Base-by-base conservation (phyloP, 2,113 vertebrate genomes). In the Artemisiospiza belli region DNA sequence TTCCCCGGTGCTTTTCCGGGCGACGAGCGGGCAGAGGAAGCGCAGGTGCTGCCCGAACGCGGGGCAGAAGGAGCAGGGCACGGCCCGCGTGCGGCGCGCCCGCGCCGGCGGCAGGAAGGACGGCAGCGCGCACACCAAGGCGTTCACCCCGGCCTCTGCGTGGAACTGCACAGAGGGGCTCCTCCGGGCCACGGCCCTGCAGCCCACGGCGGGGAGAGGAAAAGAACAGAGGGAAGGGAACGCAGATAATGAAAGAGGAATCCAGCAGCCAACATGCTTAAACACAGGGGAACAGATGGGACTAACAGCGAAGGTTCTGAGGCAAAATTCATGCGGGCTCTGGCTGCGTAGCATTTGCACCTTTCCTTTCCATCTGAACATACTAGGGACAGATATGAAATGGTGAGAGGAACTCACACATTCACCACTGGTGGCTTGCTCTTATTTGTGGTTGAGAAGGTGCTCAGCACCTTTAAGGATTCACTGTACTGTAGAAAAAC, bases 61-160 rank as follows among this genome's bases (percentile, higher is more conserved):
- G 0, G 99, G 99, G 95, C 98, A 99, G 97, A 99, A 99, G 17
- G 98, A 97, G 67, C 95, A 95, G 83, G 98, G 98, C 44, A 98
- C 98, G 4, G 98, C 80, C 3, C 54, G 98, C 0, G 99, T 99
- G 86, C 58, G 91, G 73, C 96, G 97, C 25, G 61, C 80, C 90
- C 98, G 98, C 10, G 87, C 95, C 70, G 97, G 98, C 2, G 98
- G 98, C 39, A 99, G 95, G 96, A 99, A 99, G 92, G 99, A 98
- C 44, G 98, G 97, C 62, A 98, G 98, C 69, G 97, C 91, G 1
- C 98, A 98, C 67, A 99, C 97, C 10, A 98, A 99, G 1, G 98
- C 46, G 33, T 99, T 99, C 66, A 99, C 98, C 12, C 99, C 99
- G 9, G 98, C 97, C 8, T 97, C 93, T 4, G 98, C 97, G 31